Conservation (phyloP, 2,113 vertebrate species). For the Catharus bicknelli region DNA sequence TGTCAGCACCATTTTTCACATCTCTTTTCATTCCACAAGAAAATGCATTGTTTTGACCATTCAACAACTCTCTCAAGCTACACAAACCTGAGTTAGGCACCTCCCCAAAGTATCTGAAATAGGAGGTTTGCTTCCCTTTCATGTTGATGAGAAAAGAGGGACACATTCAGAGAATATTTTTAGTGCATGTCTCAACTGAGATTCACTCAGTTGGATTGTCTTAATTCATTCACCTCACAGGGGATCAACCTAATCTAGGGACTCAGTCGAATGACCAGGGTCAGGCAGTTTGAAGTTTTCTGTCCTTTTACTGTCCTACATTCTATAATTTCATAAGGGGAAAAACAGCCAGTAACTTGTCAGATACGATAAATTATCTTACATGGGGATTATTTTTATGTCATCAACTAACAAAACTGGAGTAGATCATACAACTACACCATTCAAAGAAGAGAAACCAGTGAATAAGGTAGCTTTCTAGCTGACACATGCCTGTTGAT, state of each 20-base stretch:
- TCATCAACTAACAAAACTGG: neutral
- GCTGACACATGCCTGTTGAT: neutral
- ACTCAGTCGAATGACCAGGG: neutral
- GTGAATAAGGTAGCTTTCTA: neutral
- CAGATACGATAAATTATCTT: neutral
- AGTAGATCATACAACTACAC: neutral
- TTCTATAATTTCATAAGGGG: neutral
- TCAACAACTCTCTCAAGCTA: neutral
- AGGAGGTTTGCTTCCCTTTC: neutral
- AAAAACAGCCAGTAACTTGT: neutral
- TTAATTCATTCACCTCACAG: neutral
- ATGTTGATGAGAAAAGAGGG: neutral
- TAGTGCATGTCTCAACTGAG: neutral
- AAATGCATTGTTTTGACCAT: neutral
- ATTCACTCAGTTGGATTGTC: neutral
- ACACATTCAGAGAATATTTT: neutral
- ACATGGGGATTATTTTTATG: neutral
- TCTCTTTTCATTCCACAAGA: neutral
- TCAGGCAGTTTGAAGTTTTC: neutral
- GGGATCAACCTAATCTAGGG: neutral
- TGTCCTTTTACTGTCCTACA: neutral
- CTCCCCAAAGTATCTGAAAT: neutral
- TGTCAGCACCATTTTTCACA: neutral
- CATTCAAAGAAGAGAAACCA: neutral
- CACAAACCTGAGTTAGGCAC: neutral